phyloP scores from a whole-genome alignment of 2,888 invertebrate genomes.

The Tuberolachnus salignus region DNA sequence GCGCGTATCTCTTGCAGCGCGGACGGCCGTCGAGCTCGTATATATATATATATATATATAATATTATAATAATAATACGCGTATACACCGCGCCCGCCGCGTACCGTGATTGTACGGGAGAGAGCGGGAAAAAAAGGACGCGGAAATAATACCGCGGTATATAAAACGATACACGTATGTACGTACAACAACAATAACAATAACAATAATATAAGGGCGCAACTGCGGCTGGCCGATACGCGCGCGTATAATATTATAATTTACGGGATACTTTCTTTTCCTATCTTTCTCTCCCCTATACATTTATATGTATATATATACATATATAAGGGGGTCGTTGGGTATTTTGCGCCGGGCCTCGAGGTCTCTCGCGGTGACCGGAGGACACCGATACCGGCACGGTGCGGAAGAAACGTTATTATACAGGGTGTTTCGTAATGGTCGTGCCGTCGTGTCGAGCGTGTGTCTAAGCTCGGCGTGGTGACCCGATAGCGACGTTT shows the following conservation, averaged over 20 bases:
- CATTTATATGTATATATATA: neutral
- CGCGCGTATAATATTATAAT: slow-evolving; percentile 42
- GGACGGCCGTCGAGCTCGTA: neutral
- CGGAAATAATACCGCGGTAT: neutral
- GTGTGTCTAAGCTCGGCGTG: too few relatives aligned
- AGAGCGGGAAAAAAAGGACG: slow-evolving; percentile 1
- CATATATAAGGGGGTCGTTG: neutral
- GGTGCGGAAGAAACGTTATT: neutral
- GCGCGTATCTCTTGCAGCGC: neutral
- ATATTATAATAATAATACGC: neutral
- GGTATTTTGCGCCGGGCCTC: neutral
- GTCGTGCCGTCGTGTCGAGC: too few relatives aligned
- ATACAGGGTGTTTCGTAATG: too few relatives aligned
- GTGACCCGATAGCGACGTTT: too few relatives aligned
- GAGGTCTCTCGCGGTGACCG: slow-evolving; percentile 27
- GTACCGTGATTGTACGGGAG: too few relatives aligned
- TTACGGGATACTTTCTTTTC: slow-evolving; percentile 18
- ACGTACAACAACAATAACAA: neutral
- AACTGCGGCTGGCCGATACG: slow-evolving; percentile 42
- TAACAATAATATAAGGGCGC: slow-evolving; percentile 8
- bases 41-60: neutral
- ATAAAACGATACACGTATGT: slow-evolving; percentile 1
- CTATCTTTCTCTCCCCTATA: neutral
- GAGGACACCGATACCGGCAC: slow-evolving; percentile 1
- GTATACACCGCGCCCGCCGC: neutral